Evolutionary conservation across 2,797 vertebrate genomes (phyloP).

Genomic region (Ptychobarbus kaznakovi): DNA sequence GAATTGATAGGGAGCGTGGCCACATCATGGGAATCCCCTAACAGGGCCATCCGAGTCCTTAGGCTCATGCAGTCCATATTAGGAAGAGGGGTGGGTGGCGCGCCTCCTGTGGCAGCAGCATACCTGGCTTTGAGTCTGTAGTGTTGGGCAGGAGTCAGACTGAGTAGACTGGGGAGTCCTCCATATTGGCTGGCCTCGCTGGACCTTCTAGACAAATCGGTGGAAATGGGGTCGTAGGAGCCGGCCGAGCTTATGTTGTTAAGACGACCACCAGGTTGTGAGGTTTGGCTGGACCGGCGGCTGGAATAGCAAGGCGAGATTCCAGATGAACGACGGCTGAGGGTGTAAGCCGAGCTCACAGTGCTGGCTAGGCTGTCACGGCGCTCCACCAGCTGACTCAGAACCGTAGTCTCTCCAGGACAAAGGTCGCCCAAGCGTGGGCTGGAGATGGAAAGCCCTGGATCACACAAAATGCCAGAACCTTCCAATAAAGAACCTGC

Average conservation of each 20-base stretch:
- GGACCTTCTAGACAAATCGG: slow-evolving; percentile 89
- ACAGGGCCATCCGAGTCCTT: slow-evolving; percentile 76
- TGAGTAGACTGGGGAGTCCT: slow-evolving; percentile 78
- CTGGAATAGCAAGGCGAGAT: slow-evolving; percentile 91
- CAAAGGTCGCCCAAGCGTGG: slow-evolving; percentile 79
- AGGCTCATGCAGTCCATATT: slow-evolving; percentile 83
- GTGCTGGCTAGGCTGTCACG: slow-evolving; percentile 89
- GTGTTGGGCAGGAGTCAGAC: slow-evolving; percentile 90
- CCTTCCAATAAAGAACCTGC: slow-evolving; percentile 83
- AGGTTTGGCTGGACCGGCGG: slow-evolving; percentile 89
- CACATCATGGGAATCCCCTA: slow-evolving; percentile 73
- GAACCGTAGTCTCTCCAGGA: slow-evolving; percentile 76
- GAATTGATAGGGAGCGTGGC: slow-evolving; percentile 34
- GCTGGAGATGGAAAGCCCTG: slow-evolving; percentile 75
- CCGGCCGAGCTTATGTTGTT: slow-evolving; percentile 87
- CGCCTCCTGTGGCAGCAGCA: slow-evolving; percentile 87
- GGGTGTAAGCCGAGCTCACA: slow-evolving; percentile 85
- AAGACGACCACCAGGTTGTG: slow-evolving; percentile 71
- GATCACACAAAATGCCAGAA: slow-evolving; percentile 68
- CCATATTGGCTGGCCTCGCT: slow-evolving; percentile 88
- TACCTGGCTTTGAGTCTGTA: slow-evolving; percentile 89
- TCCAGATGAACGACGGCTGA: slow-evolving; percentile 89
- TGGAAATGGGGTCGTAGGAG: slow-evolving; percentile 94
- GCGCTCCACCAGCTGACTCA: slow-evolving; percentile 83
- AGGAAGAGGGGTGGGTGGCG: slow-evolving; percentile 88